Base-by-base conservation (phyloP, 2,888 invertebrate genomes). In the Pristionchus mayeri region DNA sequence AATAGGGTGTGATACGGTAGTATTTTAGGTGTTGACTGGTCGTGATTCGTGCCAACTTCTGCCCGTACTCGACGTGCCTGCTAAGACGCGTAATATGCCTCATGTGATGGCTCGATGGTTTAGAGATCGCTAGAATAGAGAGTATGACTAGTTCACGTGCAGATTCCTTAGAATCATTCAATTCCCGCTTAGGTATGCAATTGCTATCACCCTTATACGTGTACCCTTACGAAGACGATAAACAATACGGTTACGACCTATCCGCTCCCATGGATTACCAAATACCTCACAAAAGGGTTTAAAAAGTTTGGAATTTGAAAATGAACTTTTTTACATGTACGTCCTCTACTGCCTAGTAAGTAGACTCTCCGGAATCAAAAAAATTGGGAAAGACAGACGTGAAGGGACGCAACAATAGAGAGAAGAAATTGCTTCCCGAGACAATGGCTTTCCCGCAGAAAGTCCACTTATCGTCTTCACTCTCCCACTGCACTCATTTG, bases 21-120 rank as follows among this genome's bases (percentile, higher is more conserved):
- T 7, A 24, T n/a, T 76, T 76, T 6, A 78, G 50, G 30, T 52
- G 21, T 13, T 78, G 27, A 50, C 48, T 78, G 50, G 78, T 52
- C 78, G 27, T 7, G 37, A 80, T 24, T 11, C 37, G 24, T 37
- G 37, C 21, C 54, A 21, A 4, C 37, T 80, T 24, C 44, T 80
- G 7, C 80, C 80, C 2, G 80, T 80, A 2, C 57, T 80, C n/a
- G 54, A 80, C 24, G 80, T 80, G 11, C 80, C 80, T 54, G 80
- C 80, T 3, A 54, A 57, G 30, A 40, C 80, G 6, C 80, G 27
- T 16, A 21, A 57, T 2, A 80, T 57, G 52, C 80, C 80, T 2
- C 57, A 57, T 13, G 40, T 57, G 18, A 34, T 50, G 40, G 80
- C 80, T 4, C 80, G 80, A 3, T 80, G 80, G 80, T 80, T 80